phyloP scores from a whole-genome alignment of 2,888 invertebrate genomes.

The Girardia tigrina region DNA sequence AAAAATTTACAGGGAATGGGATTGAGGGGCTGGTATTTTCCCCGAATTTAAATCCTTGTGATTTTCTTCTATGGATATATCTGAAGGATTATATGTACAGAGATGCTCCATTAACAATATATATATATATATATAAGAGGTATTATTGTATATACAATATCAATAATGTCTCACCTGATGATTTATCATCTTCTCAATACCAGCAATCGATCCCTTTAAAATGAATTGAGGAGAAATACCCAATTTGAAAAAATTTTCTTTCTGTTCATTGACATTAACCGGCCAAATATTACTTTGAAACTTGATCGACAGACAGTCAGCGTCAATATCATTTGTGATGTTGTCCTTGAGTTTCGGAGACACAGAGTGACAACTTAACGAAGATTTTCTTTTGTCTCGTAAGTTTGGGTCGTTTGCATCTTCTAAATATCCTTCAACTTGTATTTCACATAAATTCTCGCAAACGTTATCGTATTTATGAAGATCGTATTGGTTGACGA shows the following conservation, averaged over 20 bases:
- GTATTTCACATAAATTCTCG: conserved; percentile 3
- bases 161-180: background rate
- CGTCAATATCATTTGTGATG: background rate
- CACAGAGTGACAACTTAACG: background rate
- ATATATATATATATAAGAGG: too few species aligned
- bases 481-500: background rate
- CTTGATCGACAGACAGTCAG: background rate
- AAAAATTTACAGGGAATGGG: too few species aligned
- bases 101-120: too few species aligned
- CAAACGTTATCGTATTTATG: background rate
- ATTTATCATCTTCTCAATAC: conserved; percentile 14
- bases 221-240: conserved; percentile 13
- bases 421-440: conserved; percentile 18
- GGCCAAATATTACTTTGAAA: conserved; percentile 39
- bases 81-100: too few species aligned
- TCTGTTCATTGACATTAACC: conserved; percentile 44
- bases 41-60: too few species aligned
- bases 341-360: background rate
- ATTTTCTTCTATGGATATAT: background rate
- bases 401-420: background rate
- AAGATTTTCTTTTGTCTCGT: background rate
- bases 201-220: background rate
- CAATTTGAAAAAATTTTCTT: conserved; percentile 43
- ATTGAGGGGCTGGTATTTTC: too few species aligned
- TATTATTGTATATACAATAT: background rate